Evolutionary conservation across 2,797 vertebrate genomes (phyloP).

Genomic region (Rhinella marina): DNA sequence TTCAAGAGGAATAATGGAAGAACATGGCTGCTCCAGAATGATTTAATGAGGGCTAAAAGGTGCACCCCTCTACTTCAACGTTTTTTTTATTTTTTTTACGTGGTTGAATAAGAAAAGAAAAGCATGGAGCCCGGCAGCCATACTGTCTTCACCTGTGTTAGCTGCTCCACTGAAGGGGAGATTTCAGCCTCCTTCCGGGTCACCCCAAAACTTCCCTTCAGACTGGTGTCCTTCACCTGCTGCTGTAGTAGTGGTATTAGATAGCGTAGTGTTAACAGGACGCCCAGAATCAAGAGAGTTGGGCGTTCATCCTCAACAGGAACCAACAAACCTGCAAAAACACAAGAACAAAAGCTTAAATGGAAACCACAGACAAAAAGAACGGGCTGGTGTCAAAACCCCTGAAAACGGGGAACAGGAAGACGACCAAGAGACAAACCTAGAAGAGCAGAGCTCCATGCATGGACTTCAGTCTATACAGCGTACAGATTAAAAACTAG

Average conservation of each 20-base stretch:
- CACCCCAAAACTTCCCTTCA: constrained; percentile 97
- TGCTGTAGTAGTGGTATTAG: constrained; percentile 95
- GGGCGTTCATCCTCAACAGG: constrained; percentile 88
- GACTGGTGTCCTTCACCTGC: constrained; percentile 90
- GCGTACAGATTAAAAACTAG: too few relatives aligned
- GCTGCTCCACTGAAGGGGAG: constrained; percentile 89
- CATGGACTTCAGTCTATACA: too few relatives aligned
- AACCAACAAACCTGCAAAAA: constrained; percentile 82
- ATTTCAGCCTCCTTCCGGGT: constrained; percentile 92
- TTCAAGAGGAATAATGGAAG: too few relatives aligned
- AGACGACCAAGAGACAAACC: too few relatives aligned
- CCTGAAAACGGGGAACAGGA: too few relatives aligned
- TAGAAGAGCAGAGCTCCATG: too few relatives aligned
- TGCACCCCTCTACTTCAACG: too few relatives aligned
- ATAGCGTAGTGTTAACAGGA: constrained; percentile 91
- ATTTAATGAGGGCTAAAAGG: too few relatives aligned
- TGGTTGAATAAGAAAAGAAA: background rate
- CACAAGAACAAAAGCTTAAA: background rate
- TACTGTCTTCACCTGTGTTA: constrained; percentile 81
- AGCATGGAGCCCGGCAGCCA: background rate
- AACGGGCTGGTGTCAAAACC: too few relatives aligned
- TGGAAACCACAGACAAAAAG: background rate
- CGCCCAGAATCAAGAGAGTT: constrained; percentile 88
- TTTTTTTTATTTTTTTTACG: background rate
- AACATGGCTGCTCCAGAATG: too few relatives aligned